phyloP scores from a whole-genome alignment of 2,888 invertebrate genomes.

The Auanema sp. region DNA sequence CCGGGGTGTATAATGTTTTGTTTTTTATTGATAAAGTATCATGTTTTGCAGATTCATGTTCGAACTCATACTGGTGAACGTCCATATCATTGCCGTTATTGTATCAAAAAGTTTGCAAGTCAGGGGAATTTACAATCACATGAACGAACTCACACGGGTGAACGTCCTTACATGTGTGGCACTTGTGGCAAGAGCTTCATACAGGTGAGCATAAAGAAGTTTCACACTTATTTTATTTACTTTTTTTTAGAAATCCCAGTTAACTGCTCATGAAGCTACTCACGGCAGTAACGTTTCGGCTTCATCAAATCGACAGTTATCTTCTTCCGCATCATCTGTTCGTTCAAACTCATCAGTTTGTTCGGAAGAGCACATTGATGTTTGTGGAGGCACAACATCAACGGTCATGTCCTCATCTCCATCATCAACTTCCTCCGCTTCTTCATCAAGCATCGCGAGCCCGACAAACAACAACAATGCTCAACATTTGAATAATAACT shows the following conservation, averaged over 20 bases:
- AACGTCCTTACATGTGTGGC: slow-evolving; percentile 56
- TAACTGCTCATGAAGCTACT: slow-evolving; percentile 63
- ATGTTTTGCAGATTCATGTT: slow-evolving; percentile 55
- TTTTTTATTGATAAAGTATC: too few species aligned
- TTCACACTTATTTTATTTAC: not conserved
- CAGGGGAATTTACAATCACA: slow-evolving; percentile 64
- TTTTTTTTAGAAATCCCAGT: slow-evolving; percentile 59
- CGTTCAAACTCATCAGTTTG: too few species aligned
- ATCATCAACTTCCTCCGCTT: too few species aligned
- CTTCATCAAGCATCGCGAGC: not conserved
- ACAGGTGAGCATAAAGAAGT: slow-evolving; percentile 32
- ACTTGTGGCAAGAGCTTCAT: slow-evolving; percentile 58
- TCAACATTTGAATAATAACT: not conserved
- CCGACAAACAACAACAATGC: not conserved
- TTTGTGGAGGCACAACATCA: too few species aligned
- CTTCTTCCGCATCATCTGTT: too few species aligned
- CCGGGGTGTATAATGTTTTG: too few species aligned
- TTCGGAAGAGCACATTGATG: too few species aligned
- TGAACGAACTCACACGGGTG: slow-evolving; percentile 62
- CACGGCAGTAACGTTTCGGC: slow-evolving; percentile 26
- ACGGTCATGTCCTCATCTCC: too few species aligned
- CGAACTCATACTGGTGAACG: slow-evolving; percentile 63
- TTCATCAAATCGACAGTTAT: too few species aligned
- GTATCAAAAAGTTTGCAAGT: slow-evolving; percentile 62
- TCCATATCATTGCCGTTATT: slow-evolving; percentile 58